Percentiles rank a stretch among this genome's conserved stretches.
Evolutionary conservation across 2,113 vertebrate genomes (phyloP).

Genomic region (Aspiorhynchus laticeps): DNA sequence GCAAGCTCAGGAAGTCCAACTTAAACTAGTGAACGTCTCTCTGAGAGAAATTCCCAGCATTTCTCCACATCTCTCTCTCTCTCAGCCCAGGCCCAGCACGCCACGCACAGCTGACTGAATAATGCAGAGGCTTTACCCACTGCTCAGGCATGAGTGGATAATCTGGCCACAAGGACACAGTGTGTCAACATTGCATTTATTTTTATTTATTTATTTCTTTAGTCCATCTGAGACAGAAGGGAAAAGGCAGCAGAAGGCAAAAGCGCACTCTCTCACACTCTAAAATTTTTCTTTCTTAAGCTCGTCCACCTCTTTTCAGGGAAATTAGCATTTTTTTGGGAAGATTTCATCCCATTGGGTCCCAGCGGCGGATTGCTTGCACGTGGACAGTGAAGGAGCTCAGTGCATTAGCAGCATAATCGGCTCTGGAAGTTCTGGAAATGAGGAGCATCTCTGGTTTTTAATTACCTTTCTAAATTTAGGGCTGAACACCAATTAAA

Average conservation of each 20-base stretch:
- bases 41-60: constrained; percentile 58
- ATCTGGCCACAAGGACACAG: constrained; percentile 75
- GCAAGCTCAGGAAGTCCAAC: constrained; percentile 49
- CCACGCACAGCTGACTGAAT: constrained; percentile 69
- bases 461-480: constrained; percentile 59
- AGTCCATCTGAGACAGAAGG: constrained; percentile 53
- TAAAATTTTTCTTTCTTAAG: constrained; percentile 27
- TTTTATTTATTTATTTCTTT: constrained; percentile 70
- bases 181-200: constrained; percentile 71
- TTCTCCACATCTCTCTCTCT: constrained; percentile 46
- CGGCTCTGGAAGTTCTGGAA: constrained; percentile 45
- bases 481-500: constrained; percentile 52
- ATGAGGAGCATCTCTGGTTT: constrained; percentile 52
- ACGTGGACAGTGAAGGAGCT: constrained; percentile 29
- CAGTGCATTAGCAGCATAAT: constrained; percentile 44
- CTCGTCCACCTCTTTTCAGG: constrained; percentile 21
- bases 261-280: constrained; percentile 17
- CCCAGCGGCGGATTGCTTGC: constrained; percentile 25
- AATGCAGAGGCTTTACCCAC: constrained; percentile 73
- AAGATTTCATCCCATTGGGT: constrained; percentile 40
- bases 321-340: constrained; percentile 45
- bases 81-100: constrained; percentile 55
- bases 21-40: constrained; percentile 26
- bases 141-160: constrained; percentile 76
- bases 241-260: constrained; percentile 53